phyloP scores from a whole-genome alignment of 2,113 vertebrate species.

The Todiramphus chloris region DNA sequence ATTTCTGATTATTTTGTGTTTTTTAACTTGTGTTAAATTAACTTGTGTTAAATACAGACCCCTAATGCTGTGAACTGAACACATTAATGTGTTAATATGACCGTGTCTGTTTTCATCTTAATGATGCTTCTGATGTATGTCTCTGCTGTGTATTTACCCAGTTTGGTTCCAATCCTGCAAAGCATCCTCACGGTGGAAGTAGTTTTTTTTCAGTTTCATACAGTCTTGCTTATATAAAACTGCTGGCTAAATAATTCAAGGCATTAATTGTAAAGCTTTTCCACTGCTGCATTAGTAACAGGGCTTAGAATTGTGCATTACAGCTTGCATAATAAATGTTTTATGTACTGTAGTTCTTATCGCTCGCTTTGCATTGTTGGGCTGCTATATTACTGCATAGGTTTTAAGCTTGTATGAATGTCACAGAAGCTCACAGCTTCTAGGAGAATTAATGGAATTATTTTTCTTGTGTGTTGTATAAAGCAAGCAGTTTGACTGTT shows the following conservation, averaged over 20 bases:
- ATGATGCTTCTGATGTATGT: background rate
- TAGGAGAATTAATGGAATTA: background rate
- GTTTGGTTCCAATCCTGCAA: background rate
- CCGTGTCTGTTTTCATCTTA: background rate
- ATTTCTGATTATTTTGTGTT: background rate
- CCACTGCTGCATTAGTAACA: background rate
- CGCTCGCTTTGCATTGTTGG: fast-evolving
- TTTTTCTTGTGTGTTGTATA: background rate
- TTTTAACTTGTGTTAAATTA: background rate
- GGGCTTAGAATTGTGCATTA: background rate
- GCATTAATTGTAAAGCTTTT: background rate
- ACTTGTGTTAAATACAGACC: background rate
- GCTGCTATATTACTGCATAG: background rate
- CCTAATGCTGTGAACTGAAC: background rate
- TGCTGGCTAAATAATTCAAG: background rate
- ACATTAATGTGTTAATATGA: background rate
- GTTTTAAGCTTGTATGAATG: background rate
- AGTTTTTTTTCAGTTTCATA: background rate
- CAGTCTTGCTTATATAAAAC: background rate
- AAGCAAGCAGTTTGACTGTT: background rate
- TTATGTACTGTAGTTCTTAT: background rate
- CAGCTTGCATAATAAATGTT: background rate
- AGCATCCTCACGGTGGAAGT: background rate
- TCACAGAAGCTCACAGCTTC: background rate
- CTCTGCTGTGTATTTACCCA: fast-evolving